Evolutionary conservation across 2,797 vertebrate genomes (phyloP), one percentile per base, ranked within the genome.

Genomic region (Heteromormyrus szaboi): DNA sequence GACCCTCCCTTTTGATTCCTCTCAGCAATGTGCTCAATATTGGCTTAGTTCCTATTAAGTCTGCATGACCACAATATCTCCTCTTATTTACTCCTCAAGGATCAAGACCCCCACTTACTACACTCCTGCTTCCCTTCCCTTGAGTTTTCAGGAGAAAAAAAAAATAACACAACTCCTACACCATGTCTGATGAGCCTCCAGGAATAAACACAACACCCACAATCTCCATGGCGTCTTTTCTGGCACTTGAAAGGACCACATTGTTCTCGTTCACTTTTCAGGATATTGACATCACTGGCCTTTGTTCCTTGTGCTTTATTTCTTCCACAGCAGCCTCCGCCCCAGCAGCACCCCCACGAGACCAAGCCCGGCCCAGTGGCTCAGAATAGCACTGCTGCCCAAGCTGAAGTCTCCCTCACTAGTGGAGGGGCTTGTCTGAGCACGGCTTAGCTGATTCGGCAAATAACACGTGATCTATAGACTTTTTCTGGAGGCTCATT

Each of bases 171-270:
- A 19, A 76, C 72, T 79, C 72, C 37, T 44, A 79, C 72, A 79
- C 72, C 37, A n/a, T 41, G 44, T 79, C 37, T 79, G 72, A n/a
- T 46, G 72, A 51, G 50, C 25, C 83, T 85, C 46, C 48, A 33
- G 83, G 83, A 85, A 51, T 54, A 85, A 50, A 53, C 48, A 33
- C 83, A 85, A 53, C 83, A 85, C 25, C 53, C 85, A 44, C 85
- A 59, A 44, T 86, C 53, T 11, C 51, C 41, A 3, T 4, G 9
- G 3, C 14, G 17, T 17, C 17, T 86, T 9, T 4, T 54, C 29
- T 54, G 17, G 17, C 33, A n/a, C 85, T 9, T 33, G 59, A 41
- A 54, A 86, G 51, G 22, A 11, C 51, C 14, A 59, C 85, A n/a
- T 56, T 59, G 53, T 41, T 86, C 85, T 56, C 53, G 44, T n/a